Percentiles rank a stretch among this genome's conserved stretches.
phyloP scores from a whole-genome alignment of 2,113 vertebrate genomes.

The Gnathonemus echidnorhynchus region DNA sequence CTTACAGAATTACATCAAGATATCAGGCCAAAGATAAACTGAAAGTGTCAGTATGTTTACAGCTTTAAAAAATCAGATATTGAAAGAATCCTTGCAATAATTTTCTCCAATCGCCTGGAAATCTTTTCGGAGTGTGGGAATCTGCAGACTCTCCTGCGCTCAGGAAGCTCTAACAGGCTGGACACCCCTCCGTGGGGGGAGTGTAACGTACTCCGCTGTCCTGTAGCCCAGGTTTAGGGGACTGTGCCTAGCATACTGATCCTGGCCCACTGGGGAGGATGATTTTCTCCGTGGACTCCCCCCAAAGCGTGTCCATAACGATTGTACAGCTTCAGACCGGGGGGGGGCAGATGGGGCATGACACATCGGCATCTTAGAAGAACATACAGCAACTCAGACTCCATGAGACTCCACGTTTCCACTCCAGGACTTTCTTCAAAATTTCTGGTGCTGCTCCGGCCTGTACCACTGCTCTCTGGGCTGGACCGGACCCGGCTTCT shows the following conservation, averaged over 20 bases:
- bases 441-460: background rate
- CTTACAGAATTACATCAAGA: background rate
- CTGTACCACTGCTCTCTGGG: background rate
- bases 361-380: background rate
- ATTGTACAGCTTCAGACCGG: background rate
- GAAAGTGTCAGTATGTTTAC: background rate
- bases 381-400: background rate
- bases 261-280: background rate
- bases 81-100: background rate
- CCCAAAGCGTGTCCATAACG: background rate
- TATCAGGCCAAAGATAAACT: background rate
- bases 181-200: background rate
- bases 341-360: background rate
- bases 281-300: background rate
- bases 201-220: background rate
- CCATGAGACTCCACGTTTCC: background rate
- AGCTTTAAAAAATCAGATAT: background rate
- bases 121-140: background rate
- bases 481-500: background rate
- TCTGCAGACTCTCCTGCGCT: background rate
- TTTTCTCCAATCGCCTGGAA: background rate
- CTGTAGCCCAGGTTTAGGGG: background rate
- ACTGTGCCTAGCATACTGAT: background rate
- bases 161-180: background rate
- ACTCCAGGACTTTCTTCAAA: background rate